A percentile compares a stretch with the other conserved stretches of the same genome.
Conservation (phyloP, 2,888 invertebrate species). For the Neria commutata region DNA sequence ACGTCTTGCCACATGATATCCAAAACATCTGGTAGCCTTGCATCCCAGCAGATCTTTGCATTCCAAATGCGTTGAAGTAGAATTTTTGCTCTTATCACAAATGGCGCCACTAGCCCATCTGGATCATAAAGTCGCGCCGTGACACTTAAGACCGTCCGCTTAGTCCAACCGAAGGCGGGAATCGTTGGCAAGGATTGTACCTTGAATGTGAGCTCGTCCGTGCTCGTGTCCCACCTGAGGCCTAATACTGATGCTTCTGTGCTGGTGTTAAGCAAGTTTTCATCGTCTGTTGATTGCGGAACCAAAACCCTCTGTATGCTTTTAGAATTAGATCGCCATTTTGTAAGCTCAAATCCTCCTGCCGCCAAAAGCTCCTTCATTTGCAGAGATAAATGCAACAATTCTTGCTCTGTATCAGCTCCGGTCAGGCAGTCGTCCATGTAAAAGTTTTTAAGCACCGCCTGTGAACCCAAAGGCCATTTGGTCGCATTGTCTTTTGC, state of each 20-base stretch:
- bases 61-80: conserved; percentile 23
- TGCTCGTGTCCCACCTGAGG: neutral
- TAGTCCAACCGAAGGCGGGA: conserved; percentile 7
- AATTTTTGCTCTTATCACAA: conserved; percentile 19
- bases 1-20: neutral
- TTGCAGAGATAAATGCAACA: neutral
- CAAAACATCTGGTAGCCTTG: conserved; percentile 4
- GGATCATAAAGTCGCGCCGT: conserved; percentile 22
- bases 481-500: conserved; percentile 1
- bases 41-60: neutral
- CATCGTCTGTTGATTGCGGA: neutral
- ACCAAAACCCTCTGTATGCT: neutral
- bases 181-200: neutral
- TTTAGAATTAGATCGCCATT: conserved; percentile 7
- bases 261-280: neutral
- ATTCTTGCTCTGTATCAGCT: conserved; percentile 7
- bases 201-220: conserved; percentile 1
- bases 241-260: conserved; percentile 5
- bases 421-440: conserved; percentile 16
- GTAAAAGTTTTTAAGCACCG: conserved; percentile 11
- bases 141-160: conserved; percentile 18
- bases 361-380: conserved; percentile 4
- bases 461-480: conserved; percentile 5
- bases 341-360: conserved; percentile 12
- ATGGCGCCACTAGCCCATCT: conserved; percentile 16